These are phyloP conservation scores for Argyra leucocephala DNA, from an alignment of 2,888 invertebrate genomes.

Conservation along the genomic window DNA sequence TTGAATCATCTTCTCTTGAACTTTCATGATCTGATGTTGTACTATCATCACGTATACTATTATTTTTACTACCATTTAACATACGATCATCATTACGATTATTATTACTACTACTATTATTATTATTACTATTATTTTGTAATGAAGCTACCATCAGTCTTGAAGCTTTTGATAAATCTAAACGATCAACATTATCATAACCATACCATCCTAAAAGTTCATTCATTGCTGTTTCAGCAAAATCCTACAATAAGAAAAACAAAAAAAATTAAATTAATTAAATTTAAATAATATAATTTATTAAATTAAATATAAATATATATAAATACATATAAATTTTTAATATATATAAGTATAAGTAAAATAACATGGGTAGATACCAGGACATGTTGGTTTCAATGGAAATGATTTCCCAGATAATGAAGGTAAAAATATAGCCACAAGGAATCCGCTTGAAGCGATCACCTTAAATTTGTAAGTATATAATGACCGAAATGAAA, in stretches of 20 bases:
- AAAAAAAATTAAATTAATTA: constrained; percentile 15
- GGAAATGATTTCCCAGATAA: no score
- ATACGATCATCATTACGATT: constrained; percentile 13
- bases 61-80: constrained; percentile 21
- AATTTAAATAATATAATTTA: background rate
- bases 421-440: no score
- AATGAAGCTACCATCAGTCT: constrained; percentile 31
- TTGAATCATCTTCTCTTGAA: constrained; percentile 42
- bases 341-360: no score
- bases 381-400: no score
- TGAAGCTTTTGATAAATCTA: constrained; percentile 42
- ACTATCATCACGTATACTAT: constrained; percentile 31
- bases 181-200: constrained; percentile 62
- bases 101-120: constrained; percentile 16
- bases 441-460: no score
- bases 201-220: constrained; percentile 88
- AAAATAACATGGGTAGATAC: no score
- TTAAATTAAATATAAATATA: background rate
- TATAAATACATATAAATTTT: no score
- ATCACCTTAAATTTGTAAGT: no score
- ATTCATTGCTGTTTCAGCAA: constrained; percentile 86
- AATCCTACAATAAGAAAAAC: constrained; percentile 56
- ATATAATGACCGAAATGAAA: no score
- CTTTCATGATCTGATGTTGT: constrained; percentile 42
- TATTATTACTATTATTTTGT: constrained; percentile 16